These are phyloP conservation scores for Nymphalis polychloros DNA, from an alignment of 2,888 invertebrate species.

Conservation along the genomic window DNA sequence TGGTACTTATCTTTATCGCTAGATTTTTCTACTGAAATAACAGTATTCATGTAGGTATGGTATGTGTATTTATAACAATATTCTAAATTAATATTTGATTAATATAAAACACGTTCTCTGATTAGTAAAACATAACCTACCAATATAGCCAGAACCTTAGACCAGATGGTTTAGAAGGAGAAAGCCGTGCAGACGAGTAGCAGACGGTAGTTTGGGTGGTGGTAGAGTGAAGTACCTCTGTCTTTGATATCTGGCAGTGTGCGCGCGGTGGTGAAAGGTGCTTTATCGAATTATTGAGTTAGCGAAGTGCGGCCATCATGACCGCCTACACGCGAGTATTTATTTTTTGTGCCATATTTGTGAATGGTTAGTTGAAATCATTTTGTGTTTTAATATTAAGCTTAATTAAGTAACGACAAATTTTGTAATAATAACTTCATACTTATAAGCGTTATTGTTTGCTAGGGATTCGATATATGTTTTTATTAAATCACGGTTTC, in stretches of 20 bases:
- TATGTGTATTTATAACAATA: no score
- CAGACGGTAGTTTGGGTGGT: constrained; percentile 52
- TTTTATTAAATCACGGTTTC: constrained; percentile 46
- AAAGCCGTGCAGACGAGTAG: constrained; percentile 68
- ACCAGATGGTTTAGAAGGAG: constrained; percentile 58
- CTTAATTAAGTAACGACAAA: constrained; percentile 21
- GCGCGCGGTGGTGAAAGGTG: constrained; percentile 77
- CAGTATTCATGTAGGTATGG: no score
- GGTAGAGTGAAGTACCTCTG: constrained; percentile 42
- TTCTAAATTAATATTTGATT: no score
- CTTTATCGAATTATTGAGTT: constrained; percentile 62
- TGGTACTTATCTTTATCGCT: no score
- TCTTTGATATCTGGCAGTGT: constrained; percentile 58
- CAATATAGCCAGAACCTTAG: constrained; percentile 1
- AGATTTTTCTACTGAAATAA: no score
- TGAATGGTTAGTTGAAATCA: constrained; percentile 66
- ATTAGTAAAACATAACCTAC: background rate
- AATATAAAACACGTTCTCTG: background rate
- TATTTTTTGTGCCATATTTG: constrained; percentile 68
- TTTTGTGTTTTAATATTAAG: constrained; percentile 32
- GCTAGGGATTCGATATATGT: constrained; percentile 60
- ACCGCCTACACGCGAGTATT: constrained; percentile 67
- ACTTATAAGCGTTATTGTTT: constrained; percentile 52
- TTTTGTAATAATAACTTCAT: background rate
- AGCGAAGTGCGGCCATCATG: constrained; percentile 60